Conservation (phyloP, 2,797 vertebrate species). For the Chromobotia macracanthus region DNA sequence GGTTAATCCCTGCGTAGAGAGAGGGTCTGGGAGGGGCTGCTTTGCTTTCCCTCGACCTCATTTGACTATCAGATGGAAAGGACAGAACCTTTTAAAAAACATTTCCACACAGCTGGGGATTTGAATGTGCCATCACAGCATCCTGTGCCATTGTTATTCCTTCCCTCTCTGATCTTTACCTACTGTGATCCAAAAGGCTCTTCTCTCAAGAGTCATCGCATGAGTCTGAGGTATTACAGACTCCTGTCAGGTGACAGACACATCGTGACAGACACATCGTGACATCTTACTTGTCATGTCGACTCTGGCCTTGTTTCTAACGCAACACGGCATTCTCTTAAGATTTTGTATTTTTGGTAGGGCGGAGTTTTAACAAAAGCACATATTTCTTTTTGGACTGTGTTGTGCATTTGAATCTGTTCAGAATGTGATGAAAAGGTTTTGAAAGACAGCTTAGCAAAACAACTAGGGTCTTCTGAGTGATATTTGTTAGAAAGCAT, state of each 20-base stretch:
- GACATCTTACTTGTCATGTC: slow-evolving; percentile 33
- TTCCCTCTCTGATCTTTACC: slow-evolving; percentile 34
- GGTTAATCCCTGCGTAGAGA: slow-evolving; percentile 74
- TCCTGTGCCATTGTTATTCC: slow-evolving; percentile 55
- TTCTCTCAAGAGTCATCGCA: slow-evolving; percentile 8
- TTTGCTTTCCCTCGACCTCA: slow-evolving; percentile 58
- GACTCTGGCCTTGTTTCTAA: slow-evolving; percentile 43
- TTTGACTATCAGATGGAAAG: slow-evolving; percentile 82
- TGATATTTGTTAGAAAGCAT: slow-evolving; percentile 68
- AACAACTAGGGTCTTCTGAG: slow-evolving; percentile 65
- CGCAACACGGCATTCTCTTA: slow-evolving; percentile 28
- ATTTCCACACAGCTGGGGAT: slow-evolving; percentile 69
- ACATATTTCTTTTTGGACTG: slow-evolving; percentile 36
- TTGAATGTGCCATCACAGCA: slow-evolving; percentile 77
- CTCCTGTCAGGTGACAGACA: slow-evolving; percentile 63
- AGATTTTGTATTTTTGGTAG: slow-evolving; percentile 38
- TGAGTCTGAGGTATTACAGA: slow-evolving; percentile 26
- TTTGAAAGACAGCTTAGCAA: slow-evolving; percentile 58
- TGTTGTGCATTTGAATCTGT: slow-evolving; percentile 51
- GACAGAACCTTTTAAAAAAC: slow-evolving; percentile 66
- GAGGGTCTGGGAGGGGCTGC: slow-evolving; percentile 47
- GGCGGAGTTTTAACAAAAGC: slow-evolving; percentile 28
- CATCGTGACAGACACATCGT: not conserved
- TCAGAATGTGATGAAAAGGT: slow-evolving; percentile 52
- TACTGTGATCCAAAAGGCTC: slow-evolving; percentile 28